Conservation (phyloP, 2,888 invertebrate genomes). For the Agelastica alni region DNA sequence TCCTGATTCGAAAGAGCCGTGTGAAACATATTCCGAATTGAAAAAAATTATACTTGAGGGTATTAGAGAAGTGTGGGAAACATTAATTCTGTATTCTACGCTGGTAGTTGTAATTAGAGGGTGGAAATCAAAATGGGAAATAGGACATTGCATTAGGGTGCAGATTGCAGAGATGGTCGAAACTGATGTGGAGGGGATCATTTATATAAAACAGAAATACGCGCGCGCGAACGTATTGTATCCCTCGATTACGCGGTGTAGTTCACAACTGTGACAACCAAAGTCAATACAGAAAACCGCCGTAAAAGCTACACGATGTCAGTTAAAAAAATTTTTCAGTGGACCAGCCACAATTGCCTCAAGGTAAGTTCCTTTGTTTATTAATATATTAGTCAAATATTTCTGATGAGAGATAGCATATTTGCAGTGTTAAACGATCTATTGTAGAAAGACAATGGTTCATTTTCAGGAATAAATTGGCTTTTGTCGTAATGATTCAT, state of each 20-base stretch:
- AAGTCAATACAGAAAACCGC: constrained; percentile 20
- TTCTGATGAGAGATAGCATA: no score
- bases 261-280: constrained; percentile 13
- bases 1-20: constrained; percentile 25
- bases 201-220: constrained; percentile 8
- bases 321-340: constrained; percentile 43
- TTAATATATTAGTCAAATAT: no score
- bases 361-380: constrained; percentile 41
- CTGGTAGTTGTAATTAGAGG: constrained; percentile 48
- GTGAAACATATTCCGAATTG: constrained; percentile 33
- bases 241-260: constrained; percentile 19
- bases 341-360: constrained; percentile 46
- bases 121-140: constrained; percentile 36
- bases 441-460: no score
- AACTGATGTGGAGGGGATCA: constrained; percentile 4
- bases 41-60: constrained; percentile 30
- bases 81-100: constrained; percentile 40
- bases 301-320: constrained; percentile 37
- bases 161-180: constrained; percentile 19
- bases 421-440: no score
- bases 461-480: no score
- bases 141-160: constrained; percentile 28
- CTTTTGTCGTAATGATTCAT: no score
- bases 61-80: constrained; percentile 43
- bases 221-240: constrained; percentile 28